Base-by-base conservation (phyloP, 2,888 invertebrate species). In the Ornithoptera priamus region DNA sequence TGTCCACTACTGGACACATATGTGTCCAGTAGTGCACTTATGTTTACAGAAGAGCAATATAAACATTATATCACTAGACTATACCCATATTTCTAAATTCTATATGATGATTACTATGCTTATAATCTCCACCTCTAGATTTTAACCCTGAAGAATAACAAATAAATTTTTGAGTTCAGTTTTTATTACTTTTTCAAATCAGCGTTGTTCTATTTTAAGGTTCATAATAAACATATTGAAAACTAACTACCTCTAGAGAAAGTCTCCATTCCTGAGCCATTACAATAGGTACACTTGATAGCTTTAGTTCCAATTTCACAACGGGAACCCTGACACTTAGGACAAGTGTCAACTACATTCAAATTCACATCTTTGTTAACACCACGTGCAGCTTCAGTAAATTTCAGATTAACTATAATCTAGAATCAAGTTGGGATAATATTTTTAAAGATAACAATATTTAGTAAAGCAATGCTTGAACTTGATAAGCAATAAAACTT, bases 221-320 rank as follows among this genome's bases (percentile, higher is more conserved):
- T 46, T 46, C 46, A 46, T 46, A 46, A 46, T 0, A 15, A 15
- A 46, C 1, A 46, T 3, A 46, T 46, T 53, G n/a, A 58, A 58
- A 20, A 7, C 0, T 22, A 24, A 18, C 7, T 76, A 94, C 94
- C 94, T 75, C 96, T 95, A 22, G 95, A 95, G 75, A 97, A 95
- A 15, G 97, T 97, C 88, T 98, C 97, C 96, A 98, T 98, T 69
- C 99, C 99, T 4, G 97, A 97, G 12, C 99, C 99, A 89, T 98
- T 97, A 85, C 99, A 99, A 82, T 96, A 96, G 3, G 95, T 95
- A 84, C 99, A 99, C 72, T 95, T 95, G 3, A 96, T 94, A 10
- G 99, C 95, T 83, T 97, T 97, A 0, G 97, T 97, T n/a, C 99
- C 99, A 0, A 95, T 96, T 82, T 99, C 98, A 81, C 97, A 96